These are phyloP conservation scores for Centroberyx gerrardi DNA, from an alignment of 2,797 vertebrate species.

Conservation along the genomic window DNA sequence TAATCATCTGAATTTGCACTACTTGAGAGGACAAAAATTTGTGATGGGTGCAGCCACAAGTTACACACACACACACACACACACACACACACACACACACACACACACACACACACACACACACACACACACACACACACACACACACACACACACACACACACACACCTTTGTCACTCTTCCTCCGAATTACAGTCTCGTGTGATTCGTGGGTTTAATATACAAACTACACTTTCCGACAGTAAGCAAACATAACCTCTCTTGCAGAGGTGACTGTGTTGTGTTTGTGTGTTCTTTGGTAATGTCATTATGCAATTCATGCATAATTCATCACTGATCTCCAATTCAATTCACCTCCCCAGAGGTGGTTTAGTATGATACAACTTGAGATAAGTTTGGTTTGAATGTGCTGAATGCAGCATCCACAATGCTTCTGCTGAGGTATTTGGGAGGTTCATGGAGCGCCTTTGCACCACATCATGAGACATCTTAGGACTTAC, in stretches of 20 bases:
- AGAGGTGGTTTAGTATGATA: conserved; percentile 43
- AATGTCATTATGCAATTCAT: conserved; percentile 53
- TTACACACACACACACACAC: background rate
- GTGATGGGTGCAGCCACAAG: background rate
- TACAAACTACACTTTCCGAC: conserved; percentile 7
- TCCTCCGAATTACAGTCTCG: background rate
- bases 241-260: conserved; percentile 27
- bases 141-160: background rate
- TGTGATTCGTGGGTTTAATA: background rate
- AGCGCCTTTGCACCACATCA: background rate
- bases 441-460: background rate
- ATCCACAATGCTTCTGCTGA: conserved; percentile 3
- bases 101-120: too few relatives aligned
- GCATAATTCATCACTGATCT: conserved; percentile 59
- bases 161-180: too few relatives aligned
- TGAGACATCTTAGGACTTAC: background rate
- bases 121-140: too few relatives aligned
- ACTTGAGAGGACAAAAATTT: conserved; percentile 20
- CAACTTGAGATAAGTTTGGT: conserved; percentile 27
- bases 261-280: conserved; percentile 5
- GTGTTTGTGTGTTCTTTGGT: conserved; percentile 37
- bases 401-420: conserved; percentile 39
- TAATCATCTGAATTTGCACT: conserved; percentile 1
- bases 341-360: conserved; percentile 51
- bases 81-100: background rate